Evolutionary conservation across 2,113 vertebrate species (phyloP).

Genomic region (Catharus minimus): DNA sequence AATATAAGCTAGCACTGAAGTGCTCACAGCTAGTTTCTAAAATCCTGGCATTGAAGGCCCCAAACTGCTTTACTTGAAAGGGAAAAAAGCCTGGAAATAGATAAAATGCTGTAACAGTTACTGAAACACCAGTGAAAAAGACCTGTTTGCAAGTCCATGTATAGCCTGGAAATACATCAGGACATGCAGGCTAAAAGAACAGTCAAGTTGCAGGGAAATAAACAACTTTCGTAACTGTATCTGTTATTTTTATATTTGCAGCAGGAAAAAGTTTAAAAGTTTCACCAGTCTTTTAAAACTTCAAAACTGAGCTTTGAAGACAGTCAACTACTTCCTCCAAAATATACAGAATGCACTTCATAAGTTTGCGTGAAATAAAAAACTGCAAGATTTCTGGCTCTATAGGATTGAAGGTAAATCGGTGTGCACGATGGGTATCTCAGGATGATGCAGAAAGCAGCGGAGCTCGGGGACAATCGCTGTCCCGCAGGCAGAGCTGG

Average conservation of each 20-base stretch:
- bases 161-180: neutral
- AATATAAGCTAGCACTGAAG: conserved; percentile 32
- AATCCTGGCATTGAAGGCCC: conserved; percentile 16
- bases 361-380: neutral
- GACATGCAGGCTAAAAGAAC: neutral
- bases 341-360: neutral
- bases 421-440: neutral
- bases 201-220: neutral
- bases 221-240: neutral
- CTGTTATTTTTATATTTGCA: neutral
- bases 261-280: neutral
- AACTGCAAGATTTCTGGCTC: neutral
- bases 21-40: conserved; percentile 55
- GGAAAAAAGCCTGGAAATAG: conserved; percentile 45
- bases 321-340: neutral
- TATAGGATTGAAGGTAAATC: neutral
- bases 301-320: neutral
- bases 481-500: neutral
- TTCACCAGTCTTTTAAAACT: neutral
- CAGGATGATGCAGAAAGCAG: rapidly evolving
- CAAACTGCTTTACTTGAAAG: conserved; percentile 57
- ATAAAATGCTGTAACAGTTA: conserved; percentile 40
- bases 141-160: conserved; percentile 3
- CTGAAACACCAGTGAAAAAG: conserved; percentile 12
- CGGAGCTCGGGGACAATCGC: rapidly evolving